These are phyloP conservation scores for Philereme transversata DNA, from an alignment of 2,888 invertebrate species.

Conservation along the genomic window DNA sequence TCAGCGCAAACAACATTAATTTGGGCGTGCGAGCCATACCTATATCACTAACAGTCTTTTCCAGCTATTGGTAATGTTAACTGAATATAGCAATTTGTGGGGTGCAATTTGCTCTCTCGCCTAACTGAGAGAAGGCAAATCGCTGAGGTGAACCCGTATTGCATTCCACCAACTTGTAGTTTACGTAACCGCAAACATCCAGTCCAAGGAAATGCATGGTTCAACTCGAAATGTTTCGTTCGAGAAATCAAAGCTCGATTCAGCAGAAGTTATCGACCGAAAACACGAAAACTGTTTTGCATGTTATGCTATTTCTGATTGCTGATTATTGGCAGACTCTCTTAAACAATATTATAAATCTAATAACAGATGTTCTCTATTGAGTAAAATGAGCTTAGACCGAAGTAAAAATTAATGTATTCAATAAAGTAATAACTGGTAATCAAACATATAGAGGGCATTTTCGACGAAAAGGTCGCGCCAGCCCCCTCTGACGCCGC, in stretches of 20 bases:
- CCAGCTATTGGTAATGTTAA: constrained; percentile 34
- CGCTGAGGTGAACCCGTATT: constrained; percentile 49
- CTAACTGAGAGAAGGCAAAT: constrained; percentile 37
- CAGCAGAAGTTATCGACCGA: neutral
- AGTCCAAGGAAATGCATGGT: constrained; percentile 35
- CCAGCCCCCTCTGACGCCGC: constrained; percentile 69
- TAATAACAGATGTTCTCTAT: constrained; percentile 2
- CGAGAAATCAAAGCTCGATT: constrained; percentile 8
- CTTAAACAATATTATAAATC: neutral
- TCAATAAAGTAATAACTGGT: constrained; percentile 36
- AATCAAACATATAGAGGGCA: constrained; percentile 62
- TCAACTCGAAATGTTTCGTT: constrained; percentile 14
- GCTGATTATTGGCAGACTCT: neutral
- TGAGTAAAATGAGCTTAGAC: constrained; percentile 17
- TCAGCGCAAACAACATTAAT: constrained; percentile 44
- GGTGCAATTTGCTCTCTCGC: constrained; percentile 35
- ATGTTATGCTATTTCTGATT: no score
- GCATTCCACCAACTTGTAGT: constrained; percentile 43
- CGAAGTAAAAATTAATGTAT: constrained; percentile 22
- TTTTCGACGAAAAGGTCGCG: constrained; percentile 59
- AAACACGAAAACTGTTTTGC: constrained; percentile 9
- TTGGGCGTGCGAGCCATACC: constrained; percentile 32
- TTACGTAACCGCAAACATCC: constrained; percentile 49
- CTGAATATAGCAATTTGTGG: constrained; percentile 33
- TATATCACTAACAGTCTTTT: constrained; percentile 39